Evolutionary conservation across 1,140 invertebrate species (phyloP).

Genomic region (Meloidogyne hapla): DNA sequence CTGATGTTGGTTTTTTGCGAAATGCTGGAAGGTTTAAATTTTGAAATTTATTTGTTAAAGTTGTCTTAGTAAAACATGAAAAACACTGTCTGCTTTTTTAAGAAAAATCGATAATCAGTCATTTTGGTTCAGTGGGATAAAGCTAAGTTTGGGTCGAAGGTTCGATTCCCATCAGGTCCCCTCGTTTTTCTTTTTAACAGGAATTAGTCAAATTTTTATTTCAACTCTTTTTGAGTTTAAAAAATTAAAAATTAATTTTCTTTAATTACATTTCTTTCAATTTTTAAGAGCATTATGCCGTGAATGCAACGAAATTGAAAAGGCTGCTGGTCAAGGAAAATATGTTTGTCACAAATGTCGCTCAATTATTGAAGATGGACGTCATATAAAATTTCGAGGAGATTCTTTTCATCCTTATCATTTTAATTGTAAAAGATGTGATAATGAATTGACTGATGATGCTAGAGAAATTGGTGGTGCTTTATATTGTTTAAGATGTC

Average conservation of each 20-base stretch:
- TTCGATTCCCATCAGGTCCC: no score
- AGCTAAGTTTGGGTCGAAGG: no score
- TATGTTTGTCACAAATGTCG: slow-evolving; percentile 99
- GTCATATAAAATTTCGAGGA: slow-evolving; percentile 88
- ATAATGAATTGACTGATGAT: slow-evolving; percentile 73
- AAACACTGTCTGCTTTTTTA: no score
- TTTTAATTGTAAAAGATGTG: slow-evolving; percentile 80
- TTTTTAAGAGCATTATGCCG: slow-evolving; percentile 82
- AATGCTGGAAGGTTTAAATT: slow-evolving; percentile 57
- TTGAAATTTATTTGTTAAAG: no score
- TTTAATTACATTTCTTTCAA: neutral
- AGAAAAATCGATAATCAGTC: no score
- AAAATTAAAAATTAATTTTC: neutral
- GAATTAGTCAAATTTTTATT: no score
- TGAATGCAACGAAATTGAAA: slow-evolving; percentile 90
- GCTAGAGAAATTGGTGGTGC: slow-evolving; percentile 92
- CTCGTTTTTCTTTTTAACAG: no score
- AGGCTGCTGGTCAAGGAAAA: slow-evolving; percentile 88
- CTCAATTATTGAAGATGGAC: slow-evolving; percentile 92
- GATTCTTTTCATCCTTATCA: slow-evolving; percentile 99
- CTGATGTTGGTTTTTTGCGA: slow-evolving; percentile 83
- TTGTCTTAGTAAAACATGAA: no score
- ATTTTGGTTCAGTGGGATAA: no score
- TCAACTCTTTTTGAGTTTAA: neutral
- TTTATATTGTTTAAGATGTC: slow-evolving; percentile 92